Percentiles rank a stretch among this genome's conserved stretches.
phyloP scores from a whole-genome alignment of 2,888 invertebrate genomes.

The Ochropacha duplaris region DNA sequence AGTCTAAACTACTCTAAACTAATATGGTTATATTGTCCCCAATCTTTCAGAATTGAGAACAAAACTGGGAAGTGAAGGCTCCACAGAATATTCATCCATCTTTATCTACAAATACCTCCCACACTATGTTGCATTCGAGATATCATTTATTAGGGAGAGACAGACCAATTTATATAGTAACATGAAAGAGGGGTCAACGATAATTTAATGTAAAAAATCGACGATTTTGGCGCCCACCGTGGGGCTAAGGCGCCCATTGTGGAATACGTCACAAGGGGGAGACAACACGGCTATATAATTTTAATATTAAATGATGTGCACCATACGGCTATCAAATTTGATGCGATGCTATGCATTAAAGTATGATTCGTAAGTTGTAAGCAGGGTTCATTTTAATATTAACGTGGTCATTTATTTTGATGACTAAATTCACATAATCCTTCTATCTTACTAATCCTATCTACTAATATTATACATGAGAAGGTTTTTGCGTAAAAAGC shows the following conservation, averaged over 20 bases:
- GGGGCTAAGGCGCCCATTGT: slow-evolving; percentile 28
- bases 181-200: slow-evolving; percentile 63
- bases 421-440: not conserved
- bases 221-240: slow-evolving; percentile 53
- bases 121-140: slow-evolving; percentile 61
- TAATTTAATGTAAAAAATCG: slow-evolving; percentile 81
- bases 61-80: not conserved
- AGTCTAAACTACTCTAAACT: too few species aligned
- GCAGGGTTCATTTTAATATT: not conserved
- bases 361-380: not conserved
- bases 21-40: too few species aligned
- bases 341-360: not conserved
- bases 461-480: too few species aligned
- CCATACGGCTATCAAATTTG: slow-evolving; percentile 52
- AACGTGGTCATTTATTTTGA: not conserved
- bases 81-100: slow-evolving; percentile 60
- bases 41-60: not conserved
- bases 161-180: slow-evolving; percentile 73
- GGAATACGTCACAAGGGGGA: slow-evolving; percentile 28
- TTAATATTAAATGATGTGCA: slow-evolving; percentile 67
- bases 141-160: slow-evolving; percentile 75
- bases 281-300: slow-evolving; percentile 61
- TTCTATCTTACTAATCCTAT: too few species aligned
- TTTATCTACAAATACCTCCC: slow-evolving; percentile 53
- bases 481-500: too few species aligned